These are phyloP conservation scores for Mesaphorura yosii DNA, from an alignment of 1,140 invertebrate species.

Conservation along the genomic window DNA sequence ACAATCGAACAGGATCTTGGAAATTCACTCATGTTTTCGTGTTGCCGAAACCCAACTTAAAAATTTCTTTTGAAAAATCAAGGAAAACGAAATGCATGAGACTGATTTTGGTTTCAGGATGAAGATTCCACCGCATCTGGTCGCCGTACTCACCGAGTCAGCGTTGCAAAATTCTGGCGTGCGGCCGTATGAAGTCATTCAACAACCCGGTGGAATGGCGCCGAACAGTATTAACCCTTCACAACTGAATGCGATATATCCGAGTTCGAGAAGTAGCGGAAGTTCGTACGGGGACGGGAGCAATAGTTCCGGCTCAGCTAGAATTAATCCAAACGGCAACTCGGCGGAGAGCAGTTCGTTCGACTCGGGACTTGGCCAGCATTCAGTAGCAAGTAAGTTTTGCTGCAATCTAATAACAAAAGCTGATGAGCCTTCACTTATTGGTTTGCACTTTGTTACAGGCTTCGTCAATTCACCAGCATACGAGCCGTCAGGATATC, in stretches of 20 bases:
- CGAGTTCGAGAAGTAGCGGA: constrained; percentile 28
- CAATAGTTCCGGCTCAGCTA: constrained; percentile 17
- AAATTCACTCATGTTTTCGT: no score
- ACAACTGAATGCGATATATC: constrained; percentile 22
- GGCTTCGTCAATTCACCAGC: constrained; percentile 31
- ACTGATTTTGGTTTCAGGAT: no score
- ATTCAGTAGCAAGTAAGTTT: constrained; percentile 29
- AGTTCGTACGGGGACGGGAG: constrained; percentile 29
- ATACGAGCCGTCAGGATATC: constrained; percentile 27
- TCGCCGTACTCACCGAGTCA: constrained; percentile 30
- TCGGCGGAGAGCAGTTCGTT: constrained; percentile 29
- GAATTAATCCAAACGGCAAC: constrained; percentile 25
- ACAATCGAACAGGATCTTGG: no score
- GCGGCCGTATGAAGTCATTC: constrained; percentile 30
- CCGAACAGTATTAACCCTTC: not conserved
- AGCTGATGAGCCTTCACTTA: not conserved
- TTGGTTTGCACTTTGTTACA: constrained; percentile 3
- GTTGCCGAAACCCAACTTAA: no score
- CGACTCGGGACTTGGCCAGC: constrained; percentile 31
- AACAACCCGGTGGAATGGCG: not conserved
- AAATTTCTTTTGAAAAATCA: no score
- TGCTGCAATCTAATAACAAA: constrained; percentile 3
- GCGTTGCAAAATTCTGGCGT: constrained; percentile 23
- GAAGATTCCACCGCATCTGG: constrained; percentile 31
- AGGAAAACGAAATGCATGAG: no score